Conservation (phyloP, 2,888 invertebrate genomes). For the Ditylenchus weischeri region DNA sequence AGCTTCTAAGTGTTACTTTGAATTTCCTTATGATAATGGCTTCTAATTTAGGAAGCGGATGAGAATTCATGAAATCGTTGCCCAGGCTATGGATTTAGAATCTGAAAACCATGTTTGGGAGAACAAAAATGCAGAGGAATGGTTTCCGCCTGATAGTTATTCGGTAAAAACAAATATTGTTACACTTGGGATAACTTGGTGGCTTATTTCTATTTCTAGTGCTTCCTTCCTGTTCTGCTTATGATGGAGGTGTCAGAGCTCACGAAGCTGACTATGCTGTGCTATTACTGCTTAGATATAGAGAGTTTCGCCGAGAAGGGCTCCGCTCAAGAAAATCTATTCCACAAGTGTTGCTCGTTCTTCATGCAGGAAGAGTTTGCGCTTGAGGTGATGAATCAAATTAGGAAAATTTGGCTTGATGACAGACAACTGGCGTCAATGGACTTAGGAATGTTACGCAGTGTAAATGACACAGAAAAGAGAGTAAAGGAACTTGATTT, state of each 20-base stretch:
- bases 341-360: conserved; percentile 10
- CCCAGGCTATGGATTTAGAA: conserved; percentile 19
- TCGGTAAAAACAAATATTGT: conserved; percentile 1
- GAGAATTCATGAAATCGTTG: conserved; percentile 15
- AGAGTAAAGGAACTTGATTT: background rate
- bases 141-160: conserved; percentile 30
- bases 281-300: conserved; percentile 30
- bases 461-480: background rate
- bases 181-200: too few species aligned
- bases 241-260: conserved; percentile 23
- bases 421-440: conserved; percentile 14
- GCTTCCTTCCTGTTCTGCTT: conserved; percentile 23
- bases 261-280: conserved; percentile 26
- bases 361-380: conserved; percentile 22
- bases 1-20: background rate
- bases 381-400: conserved; percentile 16
- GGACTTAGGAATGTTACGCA: background rate
- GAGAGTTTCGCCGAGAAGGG: conserved; percentile 3
- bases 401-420: conserved; percentile 19
- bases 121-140: conserved; percentile 23
- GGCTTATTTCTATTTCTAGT: conserved; percentile 6
- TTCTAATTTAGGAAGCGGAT: conserved; percentile 20
- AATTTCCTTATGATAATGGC: background rate
- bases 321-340: conserved; percentile 1
- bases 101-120: conserved; percentile 20